Percentiles rank a stretch among this genome's conserved stretches.
phyloP scores from a whole-genome alignment of 2,888 invertebrate species.

The Anoncus sp. region DNA sequence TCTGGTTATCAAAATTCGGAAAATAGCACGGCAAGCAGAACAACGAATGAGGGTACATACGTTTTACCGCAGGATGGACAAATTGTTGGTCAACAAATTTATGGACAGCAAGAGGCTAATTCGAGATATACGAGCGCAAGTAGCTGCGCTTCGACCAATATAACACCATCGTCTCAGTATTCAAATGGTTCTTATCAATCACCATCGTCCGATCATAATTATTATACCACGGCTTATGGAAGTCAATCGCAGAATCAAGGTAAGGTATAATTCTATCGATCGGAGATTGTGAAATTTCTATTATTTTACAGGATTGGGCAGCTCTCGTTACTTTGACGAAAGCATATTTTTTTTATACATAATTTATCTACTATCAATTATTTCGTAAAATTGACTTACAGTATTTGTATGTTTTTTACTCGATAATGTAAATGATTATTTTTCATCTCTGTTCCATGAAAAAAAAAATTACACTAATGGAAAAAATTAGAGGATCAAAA shows the following conservation, averaged over 20 bases:
- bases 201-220: conserved; percentile 63
- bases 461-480: no score
- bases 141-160: conserved; percentile 73
- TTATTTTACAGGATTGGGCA: no score
- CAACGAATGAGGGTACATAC: conserved; percentile 28
- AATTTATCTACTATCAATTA: not conserved
- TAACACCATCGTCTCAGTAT: conserved; percentile 75
- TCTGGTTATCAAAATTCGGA: conserved; percentile 86
- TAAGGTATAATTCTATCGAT: conserved; percentile 44
- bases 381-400: not conserved
- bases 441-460: no score
- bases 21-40: not conserved
- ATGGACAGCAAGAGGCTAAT: conserved; percentile 52
- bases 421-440: no score
- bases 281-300: no score
- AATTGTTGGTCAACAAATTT: conserved; percentile 24
- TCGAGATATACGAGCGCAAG: conserved; percentile 78
- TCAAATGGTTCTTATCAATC: conserved; percentile 59
- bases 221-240: conserved; percentile 71
- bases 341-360: conserved; percentile 10
- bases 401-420: not conserved
- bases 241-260: conserved; percentile 73
- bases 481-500: no score
- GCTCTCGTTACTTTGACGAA: not conserved
- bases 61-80: conserved; percentile 28